Evolutionary conservation across 2,113 vertebrate genomes (phyloP), one percentile per base, ranked within the genome.

Genomic region (Embiotoca jacksoni): DNA sequence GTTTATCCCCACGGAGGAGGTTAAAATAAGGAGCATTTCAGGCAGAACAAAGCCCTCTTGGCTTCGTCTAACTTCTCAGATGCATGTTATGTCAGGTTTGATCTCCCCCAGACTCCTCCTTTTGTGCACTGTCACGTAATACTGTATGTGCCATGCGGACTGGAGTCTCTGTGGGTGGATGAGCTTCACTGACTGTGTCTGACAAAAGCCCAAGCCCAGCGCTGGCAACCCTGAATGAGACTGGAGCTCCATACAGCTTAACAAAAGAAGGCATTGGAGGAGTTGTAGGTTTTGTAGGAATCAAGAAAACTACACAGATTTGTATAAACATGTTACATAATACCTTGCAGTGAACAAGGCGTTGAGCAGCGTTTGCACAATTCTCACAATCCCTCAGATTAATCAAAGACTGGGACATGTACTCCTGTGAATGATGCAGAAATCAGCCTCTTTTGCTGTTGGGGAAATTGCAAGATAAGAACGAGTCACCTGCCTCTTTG

Each of bases 271-370:
- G 50, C 61, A 76, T 9, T 65, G 69, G 49, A 75, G 59, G 66
- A 87, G 59, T 72, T 59, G 62, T 66, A 31, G 30, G 35, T 79
- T 77, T 80, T 71, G 60, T 41, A 49, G 70, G 58, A 72, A 75
- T 57, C 37, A 56, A 63, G 63, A 71, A 47, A 47, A 84, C 70
- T 79, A 44, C 50, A 59, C 3, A 56, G 60, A 84, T 79, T 46
- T 39, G 65, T 84, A 59, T 70, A 87, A 90, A 82, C 56, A 81
- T 70, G 55, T 93, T 92, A 84, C 86, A 88, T 88, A 91, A 93
- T 68, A 41, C 7, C 35, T 53, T 72, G 33, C 62, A 30, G 30
- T 72, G 39, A 33, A 74, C 13, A 77, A 68, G 49, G 39, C 23
- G 37, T 6, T 74, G 23, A 75, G 47, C 16, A 63, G 31, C 68